Evolutionary conservation across 2,888 invertebrate genomes (phyloP).

Genomic region (Drosophila barbarae): DNA sequence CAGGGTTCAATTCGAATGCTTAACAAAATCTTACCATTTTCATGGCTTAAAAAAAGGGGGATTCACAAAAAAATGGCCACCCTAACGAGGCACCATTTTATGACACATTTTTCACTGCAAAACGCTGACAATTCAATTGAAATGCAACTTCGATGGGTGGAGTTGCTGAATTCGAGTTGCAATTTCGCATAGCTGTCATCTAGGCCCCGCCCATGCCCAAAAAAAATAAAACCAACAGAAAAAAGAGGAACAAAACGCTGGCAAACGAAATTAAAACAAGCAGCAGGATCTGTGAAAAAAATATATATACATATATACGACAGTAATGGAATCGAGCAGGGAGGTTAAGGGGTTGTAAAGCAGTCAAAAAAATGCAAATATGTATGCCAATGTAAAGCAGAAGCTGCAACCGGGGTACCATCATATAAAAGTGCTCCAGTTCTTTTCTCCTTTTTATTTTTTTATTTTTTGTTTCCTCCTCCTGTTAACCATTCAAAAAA

Average conservation of each 20-base stretch:
- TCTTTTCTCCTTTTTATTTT: constrained; percentile 6
- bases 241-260: constrained; percentile 26
- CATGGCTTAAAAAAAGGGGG: not conserved
- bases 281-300: constrained; percentile 16
- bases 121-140: constrained; percentile 68
- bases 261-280: constrained; percentile 61
- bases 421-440: constrained; percentile 41
- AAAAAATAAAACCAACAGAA: constrained; percentile 1
- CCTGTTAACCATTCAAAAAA: constrained; percentile 26
- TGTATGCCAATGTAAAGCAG: constrained; percentile 52
- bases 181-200: constrained; percentile 56
- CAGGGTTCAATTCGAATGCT: not conserved
- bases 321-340: constrained; percentile 10
- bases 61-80: not conserved
- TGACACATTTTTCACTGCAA: constrained; percentile 44
- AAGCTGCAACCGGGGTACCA: constrained; percentile 42
- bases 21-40: constrained; percentile 1
- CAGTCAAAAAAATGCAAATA: constrained; percentile 54
- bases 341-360: constrained; percentile 28
- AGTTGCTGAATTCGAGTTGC: constrained; percentile 28
- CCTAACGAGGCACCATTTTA: constrained; percentile 39
- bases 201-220: constrained; percentile 9
- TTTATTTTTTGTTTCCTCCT: not conserved
- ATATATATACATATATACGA: not conserved
- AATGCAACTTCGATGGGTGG: constrained; percentile 30